Evolutionary conservation across 2,113 vertebrate genomes (phyloP).

Genomic region (Vidua macroura): DNA sequence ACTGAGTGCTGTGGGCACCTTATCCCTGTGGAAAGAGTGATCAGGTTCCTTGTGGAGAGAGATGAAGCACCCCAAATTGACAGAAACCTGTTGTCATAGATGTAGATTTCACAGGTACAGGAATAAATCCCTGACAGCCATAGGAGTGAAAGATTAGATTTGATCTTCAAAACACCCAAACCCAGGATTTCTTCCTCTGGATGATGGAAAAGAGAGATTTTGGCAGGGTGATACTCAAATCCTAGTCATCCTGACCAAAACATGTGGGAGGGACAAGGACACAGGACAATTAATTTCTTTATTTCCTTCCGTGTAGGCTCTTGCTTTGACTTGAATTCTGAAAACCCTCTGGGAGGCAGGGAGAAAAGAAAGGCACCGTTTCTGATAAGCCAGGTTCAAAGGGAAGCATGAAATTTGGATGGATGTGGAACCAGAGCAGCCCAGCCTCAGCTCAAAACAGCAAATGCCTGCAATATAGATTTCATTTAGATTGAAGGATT

Average conservation of each 20-base stretch:
- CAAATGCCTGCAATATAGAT: slow-evolving; percentile 61
- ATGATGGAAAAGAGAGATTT: neutral
- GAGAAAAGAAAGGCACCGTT: neutral
- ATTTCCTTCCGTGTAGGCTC: neutral
- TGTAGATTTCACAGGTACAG: neutral
- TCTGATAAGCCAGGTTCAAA: slow-evolving; percentile 43
- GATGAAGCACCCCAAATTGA: neutral
- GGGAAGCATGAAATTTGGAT: slow-evolving; percentile 38
- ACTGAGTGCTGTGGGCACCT: neutral
- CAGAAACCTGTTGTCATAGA: neutral
- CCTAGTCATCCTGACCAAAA: neutral
- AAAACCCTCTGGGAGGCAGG: neutral
- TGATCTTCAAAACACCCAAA: neutral
- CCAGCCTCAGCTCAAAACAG: neutral
- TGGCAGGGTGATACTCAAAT: neutral
- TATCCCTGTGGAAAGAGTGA: neutral
- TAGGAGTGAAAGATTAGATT: neutral
- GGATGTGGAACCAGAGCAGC: slow-evolving; percentile 12
- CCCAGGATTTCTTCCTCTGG: neutral
- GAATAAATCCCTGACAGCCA: neutral
- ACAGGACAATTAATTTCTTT: neutral
- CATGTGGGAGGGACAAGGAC: neutral
- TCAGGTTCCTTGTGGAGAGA: neutral
- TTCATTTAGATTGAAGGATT: slow-evolving; percentile 70
- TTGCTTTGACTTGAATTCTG: neutral